Percentiles rank a stretch among this genome's conserved stretches.
These are phyloP conservation scores for Gadus chalcogrammus DNA, from an alignment of 2,113 vertebrate genomes.

Conservation along the genomic window DNA sequence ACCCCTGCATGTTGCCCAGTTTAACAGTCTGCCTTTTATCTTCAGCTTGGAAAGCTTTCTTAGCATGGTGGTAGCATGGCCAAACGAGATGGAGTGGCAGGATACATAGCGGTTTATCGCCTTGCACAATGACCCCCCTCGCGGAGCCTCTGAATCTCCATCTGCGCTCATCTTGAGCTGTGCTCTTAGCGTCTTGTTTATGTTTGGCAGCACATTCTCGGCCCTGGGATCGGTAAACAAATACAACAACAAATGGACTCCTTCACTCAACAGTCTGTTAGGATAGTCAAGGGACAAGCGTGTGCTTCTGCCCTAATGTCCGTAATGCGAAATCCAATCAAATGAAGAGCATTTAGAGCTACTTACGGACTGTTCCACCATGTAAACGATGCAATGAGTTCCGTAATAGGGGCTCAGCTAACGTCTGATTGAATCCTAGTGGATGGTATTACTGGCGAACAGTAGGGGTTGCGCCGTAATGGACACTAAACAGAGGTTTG, in stretches of 20 bases:
- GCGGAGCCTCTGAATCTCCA: conserved; percentile 47
- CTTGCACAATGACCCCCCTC: conserved; percentile 23
- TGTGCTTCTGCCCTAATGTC: conserved; percentile 72
- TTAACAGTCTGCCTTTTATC: conserved; percentile 4
- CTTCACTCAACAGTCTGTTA: conserved; percentile 73
- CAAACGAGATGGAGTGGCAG: conserved; percentile 9
- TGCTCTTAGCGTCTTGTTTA: conserved; percentile 50
- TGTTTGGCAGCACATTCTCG: conserved; percentile 57
- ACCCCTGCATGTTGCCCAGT: not conserved
- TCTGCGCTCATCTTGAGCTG: conserved; percentile 56
- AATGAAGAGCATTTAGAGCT: conserved; percentile 77
- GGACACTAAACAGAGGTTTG: conserved; percentile 64
- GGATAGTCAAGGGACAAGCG: conserved; percentile 67
- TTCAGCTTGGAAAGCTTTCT: not conserved
- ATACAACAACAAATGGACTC: conserved; percentile 69
- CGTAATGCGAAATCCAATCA: conserved; percentile 77
- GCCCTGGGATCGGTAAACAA: conserved; percentile 68
- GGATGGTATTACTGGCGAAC: conserved; percentile 65
- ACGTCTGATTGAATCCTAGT: conserved; percentile 72
- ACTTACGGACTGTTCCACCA: conserved; percentile 70
- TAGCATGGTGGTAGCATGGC: no score
- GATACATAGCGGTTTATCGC: conserved; percentile 31
- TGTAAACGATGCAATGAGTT: conserved; percentile 73
- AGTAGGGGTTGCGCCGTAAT: conserved; percentile 64
- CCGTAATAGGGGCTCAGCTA: conserved; percentile 70